Evolutionary conservation across 2,888 invertebrate genomes (phyloP), one percentile per base, ranked within the genome.

Genomic region (Leucozona laternaria): DNA sequence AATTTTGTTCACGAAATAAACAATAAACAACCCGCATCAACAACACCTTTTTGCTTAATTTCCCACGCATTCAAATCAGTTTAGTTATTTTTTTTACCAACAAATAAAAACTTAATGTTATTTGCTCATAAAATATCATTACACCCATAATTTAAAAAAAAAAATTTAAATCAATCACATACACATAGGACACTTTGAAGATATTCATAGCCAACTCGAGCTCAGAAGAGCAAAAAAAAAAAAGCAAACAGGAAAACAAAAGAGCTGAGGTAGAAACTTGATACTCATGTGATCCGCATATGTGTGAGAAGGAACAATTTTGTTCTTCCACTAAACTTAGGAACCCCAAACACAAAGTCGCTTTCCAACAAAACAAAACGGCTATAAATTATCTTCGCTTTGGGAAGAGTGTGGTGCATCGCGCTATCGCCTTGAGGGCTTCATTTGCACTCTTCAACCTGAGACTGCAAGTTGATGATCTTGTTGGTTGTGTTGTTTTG

Each of bases 371-470:
- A 15, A 64, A 25, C 48, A 75, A 79, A 70, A 15, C 50, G 34
- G 15, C 58, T 1, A 79, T 84, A 71, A 71, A 50, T 84, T 64
- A 75, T 64, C 57, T 64, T 48, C 2, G 43, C 50, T 64, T 70
- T 72, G 40, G 15, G 70, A 68, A 78, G 15, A 83, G 55, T n/a
- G n/a, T n/a, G n/a, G n/a, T 60, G 10, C 57, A 70, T 13, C 28
- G 22, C 64, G 31, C 64, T 31, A 28, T 55, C 22, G 31, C 55
- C 68, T 34, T 62, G 28, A 78, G 48, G 48, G 73, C 62, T 79
- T 83, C 83, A 79, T 83, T 79, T 79, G 66, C 72, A 79, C 83
- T 70, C 57, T 28, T 0, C 15, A 45, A 45, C 22, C 7, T 1
- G 25, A 53, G 22, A 13, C 55, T 20, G 1, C 72, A 68, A 58